phyloP scores from a whole-genome alignment of 2,888 invertebrate genomes.

The Nomada ruficornis region DNA sequence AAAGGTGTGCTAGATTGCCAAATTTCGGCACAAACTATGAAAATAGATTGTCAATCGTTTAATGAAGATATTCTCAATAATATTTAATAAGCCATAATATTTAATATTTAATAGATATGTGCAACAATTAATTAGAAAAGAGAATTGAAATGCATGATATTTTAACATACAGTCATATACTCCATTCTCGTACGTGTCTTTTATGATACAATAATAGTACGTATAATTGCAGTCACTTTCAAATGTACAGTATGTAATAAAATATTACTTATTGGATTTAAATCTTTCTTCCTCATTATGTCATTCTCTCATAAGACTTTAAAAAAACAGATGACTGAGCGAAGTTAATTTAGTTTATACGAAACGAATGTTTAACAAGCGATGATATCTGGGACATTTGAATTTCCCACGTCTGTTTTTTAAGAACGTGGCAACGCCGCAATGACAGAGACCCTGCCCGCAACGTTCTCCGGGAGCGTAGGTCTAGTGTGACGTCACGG shows the following conservation, averaged over 20 bases:
- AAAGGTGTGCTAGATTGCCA: constrained; percentile 66
- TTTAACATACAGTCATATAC: neutral
- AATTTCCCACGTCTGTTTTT: constrained; percentile 46
- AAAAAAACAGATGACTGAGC: neutral
- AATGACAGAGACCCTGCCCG: constrained; percentile 56
- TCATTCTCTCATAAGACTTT: too few relatives aligned
- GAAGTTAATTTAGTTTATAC: neutral
- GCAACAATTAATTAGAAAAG: neutral
- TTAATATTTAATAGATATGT: too few relatives aligned
- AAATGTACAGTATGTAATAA: neutral
- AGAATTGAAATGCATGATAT: neutral
- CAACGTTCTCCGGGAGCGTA: constrained; percentile 72
- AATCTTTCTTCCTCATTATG: neutral
- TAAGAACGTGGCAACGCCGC: constrained; percentile 52
- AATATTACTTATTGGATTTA: neutral
- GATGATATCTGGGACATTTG: constrained; percentile 20
- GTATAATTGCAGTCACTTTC: neutral
- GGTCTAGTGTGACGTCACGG: constrained; percentile 82
- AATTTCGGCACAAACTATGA: constrained; percentile 59
- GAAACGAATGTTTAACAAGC: neutral
- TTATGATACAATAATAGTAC: neutral
- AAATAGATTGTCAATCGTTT: constrained; percentile 38
- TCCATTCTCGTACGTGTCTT: neutral
- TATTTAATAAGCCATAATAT: neutral
- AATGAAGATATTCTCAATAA: neutral